These are phyloP conservation scores for Phylloscopus trochiloides DNA, from an alignment of 2,113 vertebrate species.

Conservation along the genomic window DNA sequence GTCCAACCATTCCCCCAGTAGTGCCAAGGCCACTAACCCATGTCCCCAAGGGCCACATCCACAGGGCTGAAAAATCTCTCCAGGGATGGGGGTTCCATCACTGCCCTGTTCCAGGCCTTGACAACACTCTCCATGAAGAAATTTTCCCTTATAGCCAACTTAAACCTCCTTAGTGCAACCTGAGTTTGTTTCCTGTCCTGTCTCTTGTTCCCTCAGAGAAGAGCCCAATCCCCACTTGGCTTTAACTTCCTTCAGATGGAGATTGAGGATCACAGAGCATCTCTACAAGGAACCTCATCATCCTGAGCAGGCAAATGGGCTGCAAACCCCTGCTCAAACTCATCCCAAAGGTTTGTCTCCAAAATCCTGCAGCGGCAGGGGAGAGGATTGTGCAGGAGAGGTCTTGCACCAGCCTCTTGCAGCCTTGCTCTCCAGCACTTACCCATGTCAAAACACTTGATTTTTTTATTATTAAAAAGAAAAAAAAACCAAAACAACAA, in stretches of 20 bases:
- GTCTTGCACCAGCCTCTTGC: rapidly evolving
- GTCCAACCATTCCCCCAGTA: neutral
- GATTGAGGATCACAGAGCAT: neutral
- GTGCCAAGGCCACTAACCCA: neutral
- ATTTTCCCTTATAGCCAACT: neutral
- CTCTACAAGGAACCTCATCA: neutral
- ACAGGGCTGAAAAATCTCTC: neutral
- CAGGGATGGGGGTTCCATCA: neutral
- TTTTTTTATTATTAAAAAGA: neutral
- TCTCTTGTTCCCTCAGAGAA: neutral
- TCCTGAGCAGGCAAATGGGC: rapidly evolving
- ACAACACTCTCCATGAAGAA: neutral
- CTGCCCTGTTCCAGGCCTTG: neutral
- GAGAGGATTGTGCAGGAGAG: neutral
- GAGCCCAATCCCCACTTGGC: rapidly evolving
- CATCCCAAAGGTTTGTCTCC: neutral
- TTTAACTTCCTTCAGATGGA: neutral
- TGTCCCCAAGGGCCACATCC: neutral
- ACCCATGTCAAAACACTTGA: neutral
- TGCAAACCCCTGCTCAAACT: neutral
- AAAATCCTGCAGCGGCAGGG: neutral
- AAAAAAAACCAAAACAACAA: neutral
- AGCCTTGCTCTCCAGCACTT: neutral
- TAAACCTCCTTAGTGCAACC: neutral
- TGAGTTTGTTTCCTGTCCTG: neutral